These are phyloP conservation scores for Thryonomys swinderianus DNA, from an alignment of 2,113 vertebrate species.

Conservation along the genomic window DNA sequence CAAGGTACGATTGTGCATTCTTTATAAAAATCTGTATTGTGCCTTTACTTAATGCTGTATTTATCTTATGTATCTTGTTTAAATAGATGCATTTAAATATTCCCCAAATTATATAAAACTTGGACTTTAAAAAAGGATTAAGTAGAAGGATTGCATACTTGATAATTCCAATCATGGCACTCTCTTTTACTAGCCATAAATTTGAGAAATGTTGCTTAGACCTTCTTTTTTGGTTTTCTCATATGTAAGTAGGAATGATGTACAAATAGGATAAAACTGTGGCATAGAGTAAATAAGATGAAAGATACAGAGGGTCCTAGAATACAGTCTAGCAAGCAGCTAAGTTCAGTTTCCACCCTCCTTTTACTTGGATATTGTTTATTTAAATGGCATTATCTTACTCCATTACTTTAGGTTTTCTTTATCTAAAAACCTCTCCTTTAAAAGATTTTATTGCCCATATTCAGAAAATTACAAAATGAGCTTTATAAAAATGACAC, in stretches of 20 bases:
- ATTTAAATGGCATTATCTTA: slow-evolving; percentile 24
- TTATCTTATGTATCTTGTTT: background rate
- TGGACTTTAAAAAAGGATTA: background rate
- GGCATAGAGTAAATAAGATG: background rate
- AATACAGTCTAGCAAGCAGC: background rate
- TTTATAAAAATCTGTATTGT: background rate
- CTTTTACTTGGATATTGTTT: background rate
- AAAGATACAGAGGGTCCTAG: background rate
- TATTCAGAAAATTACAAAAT: background rate
- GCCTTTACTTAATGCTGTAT: background rate
- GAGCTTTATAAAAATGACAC: slow-evolving; percentile 3
- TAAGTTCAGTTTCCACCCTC: background rate
- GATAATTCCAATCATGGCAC: background rate
- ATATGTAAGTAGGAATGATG: background rate
- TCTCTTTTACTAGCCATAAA: background rate
- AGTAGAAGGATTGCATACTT: background rate
- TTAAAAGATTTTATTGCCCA: slow-evolving; percentile 21
- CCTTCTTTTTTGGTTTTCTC: background rate
- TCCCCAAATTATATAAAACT: slow-evolving; percentile 6
- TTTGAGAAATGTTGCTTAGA: background rate
- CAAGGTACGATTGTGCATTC: background rate
- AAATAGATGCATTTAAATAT: background rate
- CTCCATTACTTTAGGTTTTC: background rate
- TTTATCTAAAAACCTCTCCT: background rate
- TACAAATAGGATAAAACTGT: background rate